Evolutionary conservation across 2,113 vertebrate species (phyloP), one percentile per base, ranked within the genome.

Genomic region (Emydocephalus ijimae): DNA sequence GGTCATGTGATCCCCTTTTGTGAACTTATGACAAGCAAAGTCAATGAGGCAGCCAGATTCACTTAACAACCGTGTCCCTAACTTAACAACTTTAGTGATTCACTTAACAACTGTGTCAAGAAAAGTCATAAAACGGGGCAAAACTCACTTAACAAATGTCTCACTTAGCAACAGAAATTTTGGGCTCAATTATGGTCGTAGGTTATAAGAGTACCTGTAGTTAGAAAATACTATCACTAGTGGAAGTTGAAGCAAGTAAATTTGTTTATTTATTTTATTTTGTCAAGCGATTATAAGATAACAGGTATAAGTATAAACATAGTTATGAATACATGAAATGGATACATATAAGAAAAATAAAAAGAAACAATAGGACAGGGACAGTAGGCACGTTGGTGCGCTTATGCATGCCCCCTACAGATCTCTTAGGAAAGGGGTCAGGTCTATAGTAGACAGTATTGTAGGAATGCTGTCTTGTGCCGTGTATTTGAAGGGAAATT

Each of bases 141-240:
- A 61, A 69, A 12, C 29, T 69, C 64, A 69, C 4, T 18, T 34
- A 69, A 69, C 14, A 34, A 69, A 69, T 69, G 14, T 6, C 64
- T 34, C 64, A 69, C n/a, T 18, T 69, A 69, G 14, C 14, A 69
- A 69, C 64, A 69, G 29, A 69, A 69, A n/a, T 18, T 34, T 69
- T 69, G 14, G 29, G 64, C 29, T 69, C 11, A 34, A 6, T 69
- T 69, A 34, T 69, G 64, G 12, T 34, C 0, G 1, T 69, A 34
- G 3, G 29, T 34, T 1, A 1, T 61, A 69, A 34, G 64, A 69
- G 4, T 34, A 34, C 5, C 29, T 69, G 64, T 8, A 94, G 93
- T 21, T 45, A 57, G 92, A 94, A 21, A 93, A 90, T 57, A 45
- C 21, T 91, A 95, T 93, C 87, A 94, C 95, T 93, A 88, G 86